Evolutionary conservation across 1,140 invertebrate species (phyloP).

Genomic region (Drosophila sp.): DNA sequence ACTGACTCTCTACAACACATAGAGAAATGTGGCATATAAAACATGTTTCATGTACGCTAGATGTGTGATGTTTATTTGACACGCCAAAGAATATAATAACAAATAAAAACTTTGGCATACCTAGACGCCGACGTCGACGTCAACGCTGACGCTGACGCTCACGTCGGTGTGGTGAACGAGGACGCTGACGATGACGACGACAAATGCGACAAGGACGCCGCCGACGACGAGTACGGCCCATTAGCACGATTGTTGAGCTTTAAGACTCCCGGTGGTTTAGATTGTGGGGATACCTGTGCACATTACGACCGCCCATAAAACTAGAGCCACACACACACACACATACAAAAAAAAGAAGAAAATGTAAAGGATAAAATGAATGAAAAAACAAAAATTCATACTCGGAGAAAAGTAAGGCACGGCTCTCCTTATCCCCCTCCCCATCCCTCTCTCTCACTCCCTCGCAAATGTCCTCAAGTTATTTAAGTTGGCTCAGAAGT

Average conservation of each 20-base stretch:
- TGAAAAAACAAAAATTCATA: constrained; percentile 19
- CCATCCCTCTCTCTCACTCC: not conserved
- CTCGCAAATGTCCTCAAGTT: constrained; percentile 45
- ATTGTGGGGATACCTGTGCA: constrained; percentile 46
- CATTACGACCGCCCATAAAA: constrained; percentile 73
- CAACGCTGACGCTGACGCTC: not conserved
- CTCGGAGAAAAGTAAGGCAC: constrained; percentile 5
- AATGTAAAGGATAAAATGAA: constrained; percentile 17
- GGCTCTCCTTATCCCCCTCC: constrained; percentile 7
- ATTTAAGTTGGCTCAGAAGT: constrained; percentile 51
- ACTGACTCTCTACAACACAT: constrained; percentile 24
- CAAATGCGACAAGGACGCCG: constrained; percentile 31
- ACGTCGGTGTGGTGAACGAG: constrained; percentile 19
- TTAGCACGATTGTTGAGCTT: constrained; percentile 81
- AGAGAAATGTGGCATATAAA: constrained; percentile 64
- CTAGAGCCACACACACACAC: constrained; percentile 40
- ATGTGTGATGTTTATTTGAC: constrained; percentile 81
- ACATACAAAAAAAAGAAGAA: constrained; percentile 1
- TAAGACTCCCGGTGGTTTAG: constrained; percentile 60
- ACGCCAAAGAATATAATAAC: constrained; percentile 81
- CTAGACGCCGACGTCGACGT: constrained; percentile 21
- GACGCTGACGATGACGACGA: constrained; percentile 10
- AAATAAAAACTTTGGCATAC: constrained; percentile 77
- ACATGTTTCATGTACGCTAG: constrained; percentile 77
- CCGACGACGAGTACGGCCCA: constrained; percentile 70